A percentile compares a stretch with the other conserved stretches of the same genome.
Conservation (phyloP, 2,797 vertebrate genomes). For the Thalassophryne amazonica region DNA sequence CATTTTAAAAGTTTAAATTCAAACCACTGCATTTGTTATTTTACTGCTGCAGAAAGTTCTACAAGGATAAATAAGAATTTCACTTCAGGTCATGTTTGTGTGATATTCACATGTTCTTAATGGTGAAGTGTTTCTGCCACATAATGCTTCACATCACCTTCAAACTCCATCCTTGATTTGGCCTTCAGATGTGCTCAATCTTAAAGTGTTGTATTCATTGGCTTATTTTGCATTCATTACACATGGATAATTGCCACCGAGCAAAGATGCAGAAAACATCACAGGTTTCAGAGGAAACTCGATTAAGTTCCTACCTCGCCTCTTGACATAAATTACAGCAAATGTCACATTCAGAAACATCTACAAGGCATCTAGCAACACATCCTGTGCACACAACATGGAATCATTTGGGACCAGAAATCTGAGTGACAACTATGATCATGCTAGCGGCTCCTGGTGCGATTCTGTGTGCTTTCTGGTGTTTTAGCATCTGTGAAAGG, state of each 20-base stretch:
- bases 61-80: no score
- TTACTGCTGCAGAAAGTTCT: no score
- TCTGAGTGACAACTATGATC: slow-evolving; percentile 71
- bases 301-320: slow-evolving; percentile 37
- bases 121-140: no score
- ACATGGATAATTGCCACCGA: slow-evolving; percentile 38
- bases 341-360: slow-evolving; percentile 41
- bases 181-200: slow-evolving; percentile 28
- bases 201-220: slow-evolving; percentile 34
- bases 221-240: slow-evolving; percentile 13
- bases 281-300: slow-evolving; percentile 32
- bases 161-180: no score
- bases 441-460: slow-evolving; percentile 55
- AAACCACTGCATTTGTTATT: no score
- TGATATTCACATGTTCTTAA: no score
- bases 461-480: slow-evolving; percentile 57
- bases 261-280: slow-evolving; percentile 24
- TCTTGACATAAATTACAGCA: slow-evolving; percentile 44
- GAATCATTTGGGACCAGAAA: slow-evolving; percentile 45
- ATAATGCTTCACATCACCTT: no score
- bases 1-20: no score
- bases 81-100: no score
- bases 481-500: slow-evolving; percentile 56
- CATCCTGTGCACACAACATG: slow-evolving; percentile 45
- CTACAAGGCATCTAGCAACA: slow-evolving; percentile 41